phyloP scores from a whole-genome alignment of 2,888 invertebrate species.

The Pristionchus fissidentatus region DNA sequence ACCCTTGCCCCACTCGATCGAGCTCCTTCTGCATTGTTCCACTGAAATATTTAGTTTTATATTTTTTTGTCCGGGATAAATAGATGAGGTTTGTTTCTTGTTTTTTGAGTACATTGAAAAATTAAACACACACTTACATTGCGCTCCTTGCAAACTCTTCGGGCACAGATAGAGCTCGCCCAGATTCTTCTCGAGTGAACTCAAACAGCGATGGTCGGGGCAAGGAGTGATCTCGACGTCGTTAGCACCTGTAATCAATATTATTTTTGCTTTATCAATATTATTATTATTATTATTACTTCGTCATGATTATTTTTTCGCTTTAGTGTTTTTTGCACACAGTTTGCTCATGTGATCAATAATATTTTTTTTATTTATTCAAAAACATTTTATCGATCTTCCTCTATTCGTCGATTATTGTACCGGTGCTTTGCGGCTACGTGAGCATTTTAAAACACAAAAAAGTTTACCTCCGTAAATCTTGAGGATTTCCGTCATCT shows the following conservation, averaged over 20 bases:
- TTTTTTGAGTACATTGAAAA: neutral
- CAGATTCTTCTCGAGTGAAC: slow-evolving; percentile 17
- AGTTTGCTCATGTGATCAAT: neutral
- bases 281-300: too few species aligned
- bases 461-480: slow-evolving; percentile 12
- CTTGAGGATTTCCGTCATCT: slow-evolving; percentile 31
- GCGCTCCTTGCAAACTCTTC: slow-evolving; percentile 5
- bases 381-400: too few species aligned
- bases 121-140: neutral
- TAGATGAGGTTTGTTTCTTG: neutral
- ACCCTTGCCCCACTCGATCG: slow-evolving; percentile 5
- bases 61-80: neutral
- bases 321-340: too few species aligned
- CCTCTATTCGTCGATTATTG: too few species aligned
- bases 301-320: too few species aligned
- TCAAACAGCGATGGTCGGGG: neutral
- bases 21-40: neutral
- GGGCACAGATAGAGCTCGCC: slow-evolving; percentile 34
- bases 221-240: slow-evolving; percentile 38
- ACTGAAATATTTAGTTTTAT: neutral
- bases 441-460: neutral
- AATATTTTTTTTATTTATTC: too few species aligned
- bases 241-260: slow-evolving; percentile 26
- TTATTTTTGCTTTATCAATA: too few species aligned
- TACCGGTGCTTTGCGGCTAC: too few species aligned